These are phyloP conservation scores for Cynoglossus semilaevis DNA, from an alignment of 2,113 vertebrate species.

Conservation along the genomic window DNA sequence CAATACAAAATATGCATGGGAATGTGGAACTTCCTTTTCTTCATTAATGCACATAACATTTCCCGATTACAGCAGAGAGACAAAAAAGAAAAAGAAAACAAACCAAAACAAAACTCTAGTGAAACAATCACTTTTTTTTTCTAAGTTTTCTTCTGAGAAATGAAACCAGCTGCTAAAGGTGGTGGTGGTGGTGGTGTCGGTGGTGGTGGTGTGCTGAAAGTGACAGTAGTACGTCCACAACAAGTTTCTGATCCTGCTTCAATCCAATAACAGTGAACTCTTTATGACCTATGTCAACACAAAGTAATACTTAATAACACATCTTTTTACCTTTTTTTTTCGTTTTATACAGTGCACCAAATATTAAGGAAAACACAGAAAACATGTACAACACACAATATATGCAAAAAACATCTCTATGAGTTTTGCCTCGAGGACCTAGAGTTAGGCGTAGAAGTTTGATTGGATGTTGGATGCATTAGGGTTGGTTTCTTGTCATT, in stretches of 20 bases:
- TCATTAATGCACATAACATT: conserved; percentile 82
- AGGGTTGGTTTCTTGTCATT: conserved; percentile 53
- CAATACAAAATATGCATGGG: conserved; percentile 86
- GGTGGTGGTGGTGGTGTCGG: conserved; percentile 30
- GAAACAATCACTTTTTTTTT: conserved; percentile 62
- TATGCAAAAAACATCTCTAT: conserved; percentile 55
- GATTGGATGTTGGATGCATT: conserved; percentile 48
- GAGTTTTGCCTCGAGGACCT: conserved; percentile 56
- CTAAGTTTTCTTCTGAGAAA: conserved; percentile 16
- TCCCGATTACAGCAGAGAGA: conserved; percentile 82
- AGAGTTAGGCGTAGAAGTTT: conserved; percentile 49
- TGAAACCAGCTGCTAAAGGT: conserved; percentile 54
- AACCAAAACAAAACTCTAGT: conserved; percentile 74
- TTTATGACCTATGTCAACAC: conserved; percentile 73
- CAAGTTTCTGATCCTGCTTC: conserved; percentile 63
- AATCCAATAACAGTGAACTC: conserved; percentile 61
- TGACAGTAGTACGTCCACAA: conserved; percentile 69
- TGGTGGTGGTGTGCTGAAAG: conserved; percentile 32
- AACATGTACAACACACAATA: conserved; percentile 76
- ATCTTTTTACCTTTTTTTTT: conserved; percentile 55
- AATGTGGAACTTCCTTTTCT: conserved; percentile 79
- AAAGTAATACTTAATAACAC: conserved; percentile 76
- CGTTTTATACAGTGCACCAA: conserved; percentile 75
- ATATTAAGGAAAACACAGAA: conserved; percentile 78
- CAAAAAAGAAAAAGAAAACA: conserved; percentile 53